phyloP scores from a whole-genome alignment of 2,888 invertebrate genomes.

The Quadriops clusia region DNA sequence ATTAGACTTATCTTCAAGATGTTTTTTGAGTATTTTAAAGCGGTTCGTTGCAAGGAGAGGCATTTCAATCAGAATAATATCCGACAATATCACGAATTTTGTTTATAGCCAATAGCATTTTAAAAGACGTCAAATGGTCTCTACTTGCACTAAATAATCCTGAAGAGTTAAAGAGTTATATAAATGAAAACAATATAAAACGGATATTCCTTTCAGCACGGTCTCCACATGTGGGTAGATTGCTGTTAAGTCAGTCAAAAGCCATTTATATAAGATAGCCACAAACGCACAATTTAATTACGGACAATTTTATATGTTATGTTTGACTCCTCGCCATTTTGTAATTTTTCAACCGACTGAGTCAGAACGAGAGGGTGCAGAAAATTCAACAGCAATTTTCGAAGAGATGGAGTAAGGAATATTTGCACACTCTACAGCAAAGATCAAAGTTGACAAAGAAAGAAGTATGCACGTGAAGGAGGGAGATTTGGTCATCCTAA shows the following conservation, averaged over 20 bases:
- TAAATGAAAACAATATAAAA: slow-evolving; percentile 5
- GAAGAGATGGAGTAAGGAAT: slow-evolving; percentile 3
- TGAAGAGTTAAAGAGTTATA: neutral
- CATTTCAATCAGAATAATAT: slow-evolving; percentile 8
- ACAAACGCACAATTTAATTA: slow-evolving; percentile 7
- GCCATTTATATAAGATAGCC: slow-evolving; percentile 8
- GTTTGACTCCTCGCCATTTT: slow-evolving; percentile 10
- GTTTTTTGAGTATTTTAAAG: slow-evolving; percentile 14
- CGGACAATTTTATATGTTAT: slow-evolving; percentile 7
- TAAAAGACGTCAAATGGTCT: slow-evolving; percentile 3
- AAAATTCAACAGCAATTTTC: slow-evolving; percentile 1
- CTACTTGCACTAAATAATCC: slow-evolving; percentile 2
- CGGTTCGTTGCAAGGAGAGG: slow-evolving; percentile 16
- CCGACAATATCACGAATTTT: slow-evolving; percentile 17
- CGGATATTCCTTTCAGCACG: slow-evolving; percentile 11
- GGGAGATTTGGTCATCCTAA: neutral
- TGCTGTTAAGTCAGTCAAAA: slow-evolving; percentile 11
- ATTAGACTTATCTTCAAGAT: slow-evolving; percentile 13
- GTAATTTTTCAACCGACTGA: slow-evolving; percentile 9
- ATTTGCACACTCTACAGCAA: neutral
- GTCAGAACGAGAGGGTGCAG: slow-evolving; percentile 4
- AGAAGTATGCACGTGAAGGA: neutral
- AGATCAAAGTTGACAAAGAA: neutral
- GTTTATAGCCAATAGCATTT: slow-evolving; percentile 11
- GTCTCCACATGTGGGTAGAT: slow-evolving; percentile 10